Base-by-base conservation (phyloP, 2,888 invertebrate genomes). In the Nomada lathburiana region DNA sequence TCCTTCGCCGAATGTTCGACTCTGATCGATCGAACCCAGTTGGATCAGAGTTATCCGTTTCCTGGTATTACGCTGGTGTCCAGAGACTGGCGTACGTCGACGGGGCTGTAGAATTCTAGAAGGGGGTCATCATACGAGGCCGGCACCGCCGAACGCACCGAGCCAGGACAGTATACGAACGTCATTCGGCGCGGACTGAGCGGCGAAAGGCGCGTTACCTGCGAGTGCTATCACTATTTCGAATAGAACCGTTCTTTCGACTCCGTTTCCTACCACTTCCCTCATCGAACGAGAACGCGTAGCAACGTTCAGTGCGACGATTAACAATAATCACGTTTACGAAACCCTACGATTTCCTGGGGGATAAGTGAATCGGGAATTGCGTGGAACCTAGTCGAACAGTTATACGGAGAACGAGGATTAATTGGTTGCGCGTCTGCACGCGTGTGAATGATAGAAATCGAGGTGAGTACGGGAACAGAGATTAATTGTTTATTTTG, bases 101-200 rank as follows among this genome's bases (percentile, higher is more conserved):
- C 80, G 76, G 86, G 82, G 82, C 89, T 79, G 82, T 76, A 80
- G 87, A 85, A 88, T 88, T 89, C 86, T 86, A 89, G 89, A 89
- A 89, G 88, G 89, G 89, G 90, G 89, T 90, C 90, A 89, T 88
- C 88, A 88, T 85, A 88, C 87, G 87, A 88, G 86, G 86, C 83
- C 75, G 85, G 81, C 80, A 80, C 81, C 83, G 84, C 60, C 82
- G 86, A 86, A 87, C 83, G 89, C 82, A 82, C 82, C 82, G 73
- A 79, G 84, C 70, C 84, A 76, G 78, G 89, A 84, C 89, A 89
- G 89, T 90, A 69, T 80, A 84, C 88, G 82, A 82, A 84, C 89
- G 89, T 86, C 89, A 84, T 89, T 87, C 89, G 87, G 80, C 84
- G 88, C 86, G 87, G 68, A 84, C 84, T 86, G 89, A 86, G 36